Percentiles rank a stretch among this genome's conserved stretches.
Conservation (phyloP, 2,888 invertebrate species). For the Ligdia adustata region DNA sequence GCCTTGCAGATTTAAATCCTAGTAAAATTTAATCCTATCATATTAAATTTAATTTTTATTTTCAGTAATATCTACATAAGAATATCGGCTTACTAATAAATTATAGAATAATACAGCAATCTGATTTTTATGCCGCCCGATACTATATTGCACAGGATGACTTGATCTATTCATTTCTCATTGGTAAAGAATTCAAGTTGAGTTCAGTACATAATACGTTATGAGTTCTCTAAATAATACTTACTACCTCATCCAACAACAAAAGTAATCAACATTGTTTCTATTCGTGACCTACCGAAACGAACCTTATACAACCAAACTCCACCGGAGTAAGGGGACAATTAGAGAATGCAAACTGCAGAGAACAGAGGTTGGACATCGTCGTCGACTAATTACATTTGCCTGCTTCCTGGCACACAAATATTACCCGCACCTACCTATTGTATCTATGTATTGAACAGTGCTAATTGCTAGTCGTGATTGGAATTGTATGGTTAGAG, state of each 20-base stretch:
- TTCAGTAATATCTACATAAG: too few relatives aligned
- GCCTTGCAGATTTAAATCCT: too few relatives aligned
- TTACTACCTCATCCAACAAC: neutral
- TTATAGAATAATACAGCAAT: too few relatives aligned
- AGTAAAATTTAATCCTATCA: too few relatives aligned
- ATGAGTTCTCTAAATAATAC: neutral
- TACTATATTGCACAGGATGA: too few relatives aligned
- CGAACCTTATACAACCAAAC: constrained; percentile 30
- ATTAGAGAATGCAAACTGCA: constrained; percentile 50
- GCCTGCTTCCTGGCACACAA: constrained; percentile 45
- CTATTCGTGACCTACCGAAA: constrained; percentile 12
- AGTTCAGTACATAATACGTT: too few relatives aligned
- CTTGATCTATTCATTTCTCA: too few relatives aligned
- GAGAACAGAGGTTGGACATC: constrained; percentile 31
- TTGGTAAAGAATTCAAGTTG: too few relatives aligned
- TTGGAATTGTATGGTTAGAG: constrained; percentile 12
- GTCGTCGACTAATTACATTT: constrained; percentile 50
- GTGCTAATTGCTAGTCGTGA: constrained; percentile 19
- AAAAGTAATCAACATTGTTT: constrained; percentile 5
- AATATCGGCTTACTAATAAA: too few relatives aligned
- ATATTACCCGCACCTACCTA: constrained; percentile 41
- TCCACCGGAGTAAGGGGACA: constrained; percentile 43
- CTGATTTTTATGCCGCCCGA: too few relatives aligned
- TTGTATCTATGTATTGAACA: constrained; percentile 13
- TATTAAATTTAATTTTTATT: too few relatives aligned